Base-by-base conservation (phyloP, 2,888 invertebrate genomes). In the Cheiracanthium punctorium region DNA sequence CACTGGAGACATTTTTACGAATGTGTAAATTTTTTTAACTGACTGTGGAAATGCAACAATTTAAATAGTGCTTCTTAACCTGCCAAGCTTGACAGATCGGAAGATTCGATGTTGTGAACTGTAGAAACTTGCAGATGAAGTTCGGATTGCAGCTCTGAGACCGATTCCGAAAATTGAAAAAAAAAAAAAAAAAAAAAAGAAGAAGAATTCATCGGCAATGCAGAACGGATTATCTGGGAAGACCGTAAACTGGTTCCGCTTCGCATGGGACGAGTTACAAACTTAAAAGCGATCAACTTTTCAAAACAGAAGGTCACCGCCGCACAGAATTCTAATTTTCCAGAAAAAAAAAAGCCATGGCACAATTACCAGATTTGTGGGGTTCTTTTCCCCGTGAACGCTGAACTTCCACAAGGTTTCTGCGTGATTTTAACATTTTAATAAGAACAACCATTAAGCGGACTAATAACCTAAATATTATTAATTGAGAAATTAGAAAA, bases 221-320 rank as follows among this genome's bases (percentile, higher is more conserved):
- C 32, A 30, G 64, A 80, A 73, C 73, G 67, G 73, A 80, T 80
- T 80, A 73, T 12, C 20, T 52, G 41, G 14, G 29, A 72, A 52
- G 72, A 72, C 41, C 65, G 67, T 80, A 65, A 80, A 80, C 73
- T 73, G 73, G 80, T 80, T 80, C 80, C 73, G 80, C 80, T 48
- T 43, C 72, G 65, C 17, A 73, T 33, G 29, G 41, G 29, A 8
- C 32, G 52, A 73, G 29, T 30, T 32, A n/a, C 69, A 33, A 24
- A 58, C 24, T 24, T 58, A 24, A 58, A 17, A 17, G 20, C 20
- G 4, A 24, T 7, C 24, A 20, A 8, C 58, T 24, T 58, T 17
- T 58, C 24, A 7, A 24, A 24, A 1, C 20, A 58, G 37, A 58
- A 58, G 58, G 58, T 58, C 58, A 12, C 12, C 58, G 20, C 4